A percentile compares a stretch with the other conserved stretches of the same genome.
These are phyloP conservation scores for Manduca sexta DNA, from an alignment of 1,140 invertebrate genomes.

Conservation along the genomic window DNA sequence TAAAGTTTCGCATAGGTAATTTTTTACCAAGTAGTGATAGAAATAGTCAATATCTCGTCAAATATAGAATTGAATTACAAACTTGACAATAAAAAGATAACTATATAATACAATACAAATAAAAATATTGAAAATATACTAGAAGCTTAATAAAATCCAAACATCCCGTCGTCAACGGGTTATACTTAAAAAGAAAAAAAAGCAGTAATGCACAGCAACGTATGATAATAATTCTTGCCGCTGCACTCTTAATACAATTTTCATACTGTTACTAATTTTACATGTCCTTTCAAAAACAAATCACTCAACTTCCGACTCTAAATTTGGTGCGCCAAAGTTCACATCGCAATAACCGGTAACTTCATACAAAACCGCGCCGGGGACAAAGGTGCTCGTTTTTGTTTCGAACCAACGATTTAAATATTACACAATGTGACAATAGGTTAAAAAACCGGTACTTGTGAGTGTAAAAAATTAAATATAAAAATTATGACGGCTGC, in stretches of 20 bases:
- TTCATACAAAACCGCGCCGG: slow-evolving; percentile 18
- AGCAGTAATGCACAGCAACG: too few relatives aligned
- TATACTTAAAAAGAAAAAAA: neutral
- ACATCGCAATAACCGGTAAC: neutral
- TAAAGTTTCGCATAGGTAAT: too few relatives aligned
- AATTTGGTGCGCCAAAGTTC: neutral
- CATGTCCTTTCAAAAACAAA: slow-evolving; percentile 9
- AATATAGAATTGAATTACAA: too few relatives aligned
- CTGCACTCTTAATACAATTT: slow-evolving; percentile 34
- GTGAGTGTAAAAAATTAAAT: slow-evolving; percentile 69
- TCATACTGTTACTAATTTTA: slow-evolving; percentile 50
- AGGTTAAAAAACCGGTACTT: slow-evolving; percentile 65
- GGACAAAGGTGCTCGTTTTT: slow-evolving; percentile 45
- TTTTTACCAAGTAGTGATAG: too few relatives aligned
- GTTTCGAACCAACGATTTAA: slow-evolving; percentile 64
- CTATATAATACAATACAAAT: too few relatives aligned
- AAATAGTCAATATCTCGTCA: too few relatives aligned
- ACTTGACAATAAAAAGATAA: too few relatives aligned
- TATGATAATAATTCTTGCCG: too few relatives aligned
- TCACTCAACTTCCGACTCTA: slow-evolving; percentile 10
- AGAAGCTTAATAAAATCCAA: neutral
- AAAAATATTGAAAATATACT: too few relatives aligned
- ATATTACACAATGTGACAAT: slow-evolving; percentile 66
- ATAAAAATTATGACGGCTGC: slow-evolving; percentile 65
- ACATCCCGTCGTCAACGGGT: neutral